Base-by-base conservation (phyloP, 2,113 vertebrate species). In the Danionella cerebrum region DNA sequence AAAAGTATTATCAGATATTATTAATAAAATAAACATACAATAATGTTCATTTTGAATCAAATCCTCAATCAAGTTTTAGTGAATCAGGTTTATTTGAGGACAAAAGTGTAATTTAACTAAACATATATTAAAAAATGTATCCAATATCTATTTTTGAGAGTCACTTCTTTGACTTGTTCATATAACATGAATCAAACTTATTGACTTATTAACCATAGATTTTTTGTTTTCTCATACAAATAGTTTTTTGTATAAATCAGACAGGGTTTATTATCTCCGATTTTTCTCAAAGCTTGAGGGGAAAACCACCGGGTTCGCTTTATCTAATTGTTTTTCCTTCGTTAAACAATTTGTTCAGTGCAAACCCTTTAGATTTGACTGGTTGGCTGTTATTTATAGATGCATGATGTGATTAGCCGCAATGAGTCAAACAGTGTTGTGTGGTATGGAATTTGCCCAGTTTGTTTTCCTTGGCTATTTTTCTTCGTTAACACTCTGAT, bases 401-500 rank as follows among this genome's bases (percentile, higher is more conserved):
- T 22, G 25, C 7, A 25, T 31, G 14, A 44, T 47, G 16, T 21
- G 41, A 45, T 48, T 48, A 42, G 42, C 13, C 42, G 13, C 35
- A 63, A 35, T 57, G 51, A 45, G 58, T 5, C 11, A 1, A 39
- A 27, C 25, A 42, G 36, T 14, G 21, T 67, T 53, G 65, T 63
- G 35, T 65, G 42, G 27, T 13, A 1, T 63, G 59, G 59, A 48
- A 63, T 63, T 33, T 2, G 35, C 45, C 27, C 14, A 1, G 31
- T 52, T 18, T 64, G 60, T 64, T 64, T 64, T 50, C 36, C 29
- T 24, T 63, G 6, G 44, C 55, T 76, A 60, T 78, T 80, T 77
- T 76, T 71, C 27, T 73, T 44, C 71, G 65, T 33, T 24, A 60
- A 29, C 6, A 7, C 60, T 22, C 35, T 78, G 81, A 86, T 84